These are phyloP conservation scores for Machimus rusticus DNA, from an alignment of 2,888 invertebrate genomes.

Conservation along the genomic window DNA sequence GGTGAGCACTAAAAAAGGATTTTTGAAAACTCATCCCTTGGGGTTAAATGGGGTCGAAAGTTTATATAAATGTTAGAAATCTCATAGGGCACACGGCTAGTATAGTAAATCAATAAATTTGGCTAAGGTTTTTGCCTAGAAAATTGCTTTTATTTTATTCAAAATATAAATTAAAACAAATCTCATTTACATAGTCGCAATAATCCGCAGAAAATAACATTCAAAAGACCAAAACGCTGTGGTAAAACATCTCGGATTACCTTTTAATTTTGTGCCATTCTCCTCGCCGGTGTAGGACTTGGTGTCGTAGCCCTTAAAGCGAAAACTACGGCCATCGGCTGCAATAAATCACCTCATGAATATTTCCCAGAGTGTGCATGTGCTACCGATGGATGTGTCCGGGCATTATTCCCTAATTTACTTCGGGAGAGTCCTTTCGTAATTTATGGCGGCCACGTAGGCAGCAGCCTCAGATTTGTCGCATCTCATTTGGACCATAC, in stretches of 20 bases:
- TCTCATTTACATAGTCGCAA: not conserved
- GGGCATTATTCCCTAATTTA: slow-evolving; percentile 3
- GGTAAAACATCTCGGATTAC: not conserved
- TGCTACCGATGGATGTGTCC: not conserved
- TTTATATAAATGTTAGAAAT: too few relatives aligned
- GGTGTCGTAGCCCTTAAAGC: not conserved
- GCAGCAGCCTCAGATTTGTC: not conserved
- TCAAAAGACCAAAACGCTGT: not conserved
- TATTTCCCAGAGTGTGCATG: not conserved
- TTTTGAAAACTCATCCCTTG: too few relatives aligned
- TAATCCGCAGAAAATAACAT: not conserved
- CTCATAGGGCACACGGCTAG: too few relatives aligned
- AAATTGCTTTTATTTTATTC: too few relatives aligned
- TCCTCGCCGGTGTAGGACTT: not conserved
- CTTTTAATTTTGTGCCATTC: not conserved
- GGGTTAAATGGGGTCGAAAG: too few relatives aligned
- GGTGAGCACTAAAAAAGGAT: too few relatives aligned
- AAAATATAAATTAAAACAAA: too few relatives aligned
- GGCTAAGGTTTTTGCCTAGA: too few relatives aligned
- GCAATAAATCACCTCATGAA: not conserved
- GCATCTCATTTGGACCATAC: not conserved
- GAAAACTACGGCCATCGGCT: not conserved
- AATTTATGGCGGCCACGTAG: slow-evolving; percentile 1
- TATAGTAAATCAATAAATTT: too few relatives aligned
- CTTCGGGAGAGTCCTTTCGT: not conserved